A percentile compares a stretch with the other conserved stretches of the same genome.
These are phyloP conservation scores for Limnephilus auricula DNA, from an alignment of 2,888 invertebrate species.

Conservation along the genomic window DNA sequence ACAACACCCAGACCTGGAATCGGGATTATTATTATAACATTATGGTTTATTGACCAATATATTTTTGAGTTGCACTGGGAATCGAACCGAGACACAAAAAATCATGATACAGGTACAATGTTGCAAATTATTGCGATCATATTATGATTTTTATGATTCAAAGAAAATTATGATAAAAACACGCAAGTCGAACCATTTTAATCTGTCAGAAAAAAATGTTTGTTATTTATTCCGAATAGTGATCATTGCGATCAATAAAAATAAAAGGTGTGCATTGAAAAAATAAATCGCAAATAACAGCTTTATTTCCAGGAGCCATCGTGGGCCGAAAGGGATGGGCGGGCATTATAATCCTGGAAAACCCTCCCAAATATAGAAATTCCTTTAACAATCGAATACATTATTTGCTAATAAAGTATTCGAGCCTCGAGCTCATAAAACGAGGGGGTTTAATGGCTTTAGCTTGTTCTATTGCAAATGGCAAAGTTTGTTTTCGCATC, in stretches of 20 bases:
- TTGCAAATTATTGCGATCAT: not conserved
- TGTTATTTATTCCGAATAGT: not conserved
- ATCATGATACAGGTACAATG: not conserved
- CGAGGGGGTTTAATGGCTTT: not conserved
- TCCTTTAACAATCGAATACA: not conserved
- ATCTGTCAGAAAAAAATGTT: not conserved
- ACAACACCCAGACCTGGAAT: too few species aligned
- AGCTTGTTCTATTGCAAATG: not conserved
- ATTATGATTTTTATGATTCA: not conserved
- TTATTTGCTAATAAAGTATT: not conserved
- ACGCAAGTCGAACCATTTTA: not conserved
- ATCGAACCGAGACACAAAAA: not conserved
- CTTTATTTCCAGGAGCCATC: not conserved
- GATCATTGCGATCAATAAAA: not conserved
- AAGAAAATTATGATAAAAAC: not conserved
- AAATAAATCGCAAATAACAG: not conserved
- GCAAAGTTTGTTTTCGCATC: constrained; percentile 42
- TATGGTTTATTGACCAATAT: not conserved
- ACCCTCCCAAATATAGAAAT: not conserved
- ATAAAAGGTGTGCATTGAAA: not conserved
- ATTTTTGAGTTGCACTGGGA: not conserved
- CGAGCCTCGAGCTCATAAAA: not conserved
- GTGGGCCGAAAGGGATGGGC: constrained; percentile 6
- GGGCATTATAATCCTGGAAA: constrained; percentile 10
- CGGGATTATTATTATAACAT: not conserved